Base-by-base conservation (phyloP, 1,140 invertebrate species). In the Thalassaphorura encarpata region DNA sequence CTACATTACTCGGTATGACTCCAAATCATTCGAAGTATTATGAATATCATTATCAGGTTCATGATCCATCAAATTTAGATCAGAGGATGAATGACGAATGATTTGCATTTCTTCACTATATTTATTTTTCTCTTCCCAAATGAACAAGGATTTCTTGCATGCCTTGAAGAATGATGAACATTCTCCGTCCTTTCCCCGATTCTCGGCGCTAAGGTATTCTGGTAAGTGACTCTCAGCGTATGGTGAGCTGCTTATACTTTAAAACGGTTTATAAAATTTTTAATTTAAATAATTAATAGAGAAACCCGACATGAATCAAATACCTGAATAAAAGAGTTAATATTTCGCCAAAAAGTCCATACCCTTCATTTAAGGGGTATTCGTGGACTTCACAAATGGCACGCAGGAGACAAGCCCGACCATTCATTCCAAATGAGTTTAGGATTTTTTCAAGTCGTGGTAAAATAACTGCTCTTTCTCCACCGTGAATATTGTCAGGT, bases 371-470 rank as follows among this genome's bases (percentile, higher is more conserved):
- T 11, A 61, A 16, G 8, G 59, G 63, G 31, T 39, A 61, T 28
- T 64, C 49, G 46, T 64, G 59, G 28, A 64, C 60, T 54, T 64
- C 63, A 41, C 63, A 64, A 28, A 64, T 50, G 3, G 60, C 54
- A 23, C 63, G 26, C 3, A 64, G 45, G n/a, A 64, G 54, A 48
- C 63, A 64, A 6, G 41, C 15, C 1, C 62, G 28, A 21, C 60
- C 60, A 1, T 52, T 28, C 23, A 59, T 47, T 18, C 63, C 63
- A 45, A 64, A 31, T 2, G 52, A 53, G 1, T 21, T 27, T 24
- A 64, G 24, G 1, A 64, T 26, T 4, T 18, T 52, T 43, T 64
- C 63, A 15, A 64, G 18, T 43, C 36, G 46, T 18, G 63, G 63
- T 18, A 64, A 21, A 2, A 64, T 41, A 21, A 57, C 23, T 1